Evolutionary conservation across 2,888 invertebrate genomes (phyloP).

Genomic region (Drosophila mulleri): DNA sequence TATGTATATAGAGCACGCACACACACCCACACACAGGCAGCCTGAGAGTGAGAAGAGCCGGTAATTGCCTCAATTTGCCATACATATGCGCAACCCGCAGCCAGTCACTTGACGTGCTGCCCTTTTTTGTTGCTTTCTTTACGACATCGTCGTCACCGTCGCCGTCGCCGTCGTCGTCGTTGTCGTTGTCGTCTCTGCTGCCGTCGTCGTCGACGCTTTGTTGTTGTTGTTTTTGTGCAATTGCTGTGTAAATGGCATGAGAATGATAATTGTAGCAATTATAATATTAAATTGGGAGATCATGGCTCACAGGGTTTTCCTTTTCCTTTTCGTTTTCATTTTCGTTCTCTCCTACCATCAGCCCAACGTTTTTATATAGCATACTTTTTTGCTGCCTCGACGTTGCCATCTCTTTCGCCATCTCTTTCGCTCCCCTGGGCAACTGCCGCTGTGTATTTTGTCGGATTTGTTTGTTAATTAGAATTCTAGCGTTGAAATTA

Average conservation of each 20-base stretch:
- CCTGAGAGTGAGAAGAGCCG: slow-evolving; percentile 49
- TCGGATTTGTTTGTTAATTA: slow-evolving; percentile 85
- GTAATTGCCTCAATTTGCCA: slow-evolving; percentile 79
- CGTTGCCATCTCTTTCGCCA: slow-evolving; percentile 9
- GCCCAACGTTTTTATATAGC: slow-evolving; percentile 56
- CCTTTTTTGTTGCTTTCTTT: slow-evolving; percentile 53
- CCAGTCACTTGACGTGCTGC: slow-evolving; percentile 61
- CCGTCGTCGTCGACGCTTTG: slow-evolving; percentile 4
- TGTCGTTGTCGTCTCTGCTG: not conserved
- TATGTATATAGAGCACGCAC: slow-evolving; percentile 23
- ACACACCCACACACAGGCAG: slow-evolving; percentile 9
- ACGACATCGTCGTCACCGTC: slow-evolving; percentile 18
- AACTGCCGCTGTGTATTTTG: slow-evolving; percentile 68
- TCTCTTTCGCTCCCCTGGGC: slow-evolving; percentile 43
- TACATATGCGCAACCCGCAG: slow-evolving; percentile 55
- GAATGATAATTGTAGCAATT: slow-evolving; percentile 85
- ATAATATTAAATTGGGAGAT: slow-evolving; percentile 85
- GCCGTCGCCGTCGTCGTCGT: slow-evolving; percentile 2
- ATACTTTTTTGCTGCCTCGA: slow-evolving; percentile 64
- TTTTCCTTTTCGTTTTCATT: slow-evolving; percentile 8
- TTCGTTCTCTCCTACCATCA: slow-evolving; percentile 12
- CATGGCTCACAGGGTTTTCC: slow-evolving; percentile 83
- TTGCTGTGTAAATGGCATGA: slow-evolving; percentile 82
- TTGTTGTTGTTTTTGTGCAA: slow-evolving; percentile 69
- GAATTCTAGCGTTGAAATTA: slow-evolving; percentile 84